Percentiles rank a stretch among this genome's conserved stretches.
phyloP scores from a whole-genome alignment of 2,888 invertebrate species.

The Zonitis immaculata region DNA sequence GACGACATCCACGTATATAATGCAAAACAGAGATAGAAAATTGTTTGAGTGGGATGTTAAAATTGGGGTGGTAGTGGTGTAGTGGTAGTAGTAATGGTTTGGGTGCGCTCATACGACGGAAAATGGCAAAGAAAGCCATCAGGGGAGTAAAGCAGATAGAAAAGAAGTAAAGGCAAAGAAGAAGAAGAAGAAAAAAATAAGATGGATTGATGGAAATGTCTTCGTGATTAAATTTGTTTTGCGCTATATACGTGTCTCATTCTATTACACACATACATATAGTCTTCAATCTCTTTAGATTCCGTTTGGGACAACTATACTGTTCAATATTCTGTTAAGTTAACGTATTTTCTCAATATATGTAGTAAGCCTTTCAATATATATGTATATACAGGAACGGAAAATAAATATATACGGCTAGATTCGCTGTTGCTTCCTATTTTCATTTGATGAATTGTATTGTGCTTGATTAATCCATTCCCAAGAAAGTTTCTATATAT shows the following conservation, averaged over 20 bases:
- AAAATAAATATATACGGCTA: not conserved
- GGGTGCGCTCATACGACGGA: slow-evolving; percentile 37
- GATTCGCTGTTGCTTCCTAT: slow-evolving; percentile 16
- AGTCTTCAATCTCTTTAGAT: slow-evolving; percentile 30
- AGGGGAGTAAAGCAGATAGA: slow-evolving; percentile 43
- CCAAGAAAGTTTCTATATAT: slow-evolving; percentile 7
- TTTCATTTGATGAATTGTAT: slow-evolving; percentile 29
- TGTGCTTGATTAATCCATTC: slow-evolving; percentile 35
- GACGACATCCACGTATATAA: no score
- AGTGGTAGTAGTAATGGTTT: slow-evolving; percentile 21
- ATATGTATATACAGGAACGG: not conserved
- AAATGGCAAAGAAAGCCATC: slow-evolving; percentile 49
- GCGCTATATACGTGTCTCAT: slow-evolving; percentile 46
- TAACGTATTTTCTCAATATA: slow-evolving; percentile 38
- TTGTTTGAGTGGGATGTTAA: no score
- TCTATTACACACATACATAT: slow-evolving; percentile 29
- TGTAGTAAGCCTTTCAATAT: slow-evolving; percentile 35
- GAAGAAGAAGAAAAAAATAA: slow-evolving; percentile 43
- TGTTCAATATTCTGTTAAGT: slow-evolving; percentile 31
- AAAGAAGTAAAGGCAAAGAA: slow-evolving; percentile 36
- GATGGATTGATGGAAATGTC: slow-evolving; percentile 50
- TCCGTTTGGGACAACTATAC: slow-evolving; percentile 28
- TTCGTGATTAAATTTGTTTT: slow-evolving; percentile 50
- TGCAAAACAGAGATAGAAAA: no score
- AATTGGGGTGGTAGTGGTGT: slow-evolving; percentile 12